Percentiles rank a stretch among this genome's conserved stretches.
Evolutionary conservation across 2,888 invertebrate genomes (phyloP).

Genomic region (Tholera decimalis): DNA sequence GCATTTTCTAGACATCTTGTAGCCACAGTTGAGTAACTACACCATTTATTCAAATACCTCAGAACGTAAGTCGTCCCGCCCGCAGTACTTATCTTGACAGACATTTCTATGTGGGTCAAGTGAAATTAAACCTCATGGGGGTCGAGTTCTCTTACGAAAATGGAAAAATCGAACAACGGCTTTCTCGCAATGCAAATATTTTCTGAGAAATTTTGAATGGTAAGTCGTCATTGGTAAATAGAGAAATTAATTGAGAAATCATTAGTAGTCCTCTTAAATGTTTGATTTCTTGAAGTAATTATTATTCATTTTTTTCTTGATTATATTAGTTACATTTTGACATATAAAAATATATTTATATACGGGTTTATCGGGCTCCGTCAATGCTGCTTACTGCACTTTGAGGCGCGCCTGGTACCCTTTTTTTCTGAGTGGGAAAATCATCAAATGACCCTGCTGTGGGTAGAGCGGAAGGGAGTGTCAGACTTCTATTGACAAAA

Average conservation of each 20-base stretch:
- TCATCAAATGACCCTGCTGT: too few relatives aligned
- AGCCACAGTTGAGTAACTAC: not conserved
- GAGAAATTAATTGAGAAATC: not conserved
- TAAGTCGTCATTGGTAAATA: not conserved
- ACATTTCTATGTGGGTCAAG: constrained; percentile 35
- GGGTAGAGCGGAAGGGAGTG: too few relatives aligned
- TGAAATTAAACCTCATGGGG: constrained; percentile 36
- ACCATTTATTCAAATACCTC: constrained; percentile 14
- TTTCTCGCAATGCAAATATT: not conserved
- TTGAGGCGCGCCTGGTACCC: too few relatives aligned
- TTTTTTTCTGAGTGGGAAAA: too few relatives aligned
- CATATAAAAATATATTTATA: too few relatives aligned
- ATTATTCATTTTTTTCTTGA: too few relatives aligned
- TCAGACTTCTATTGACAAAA: too few relatives aligned
- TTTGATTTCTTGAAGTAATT: too few relatives aligned
- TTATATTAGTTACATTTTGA: too few relatives aligned
- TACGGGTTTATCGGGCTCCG: too few relatives aligned
- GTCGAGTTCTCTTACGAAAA: constrained; percentile 1
- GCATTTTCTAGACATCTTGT: not conserved
- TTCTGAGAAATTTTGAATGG: not conserved
- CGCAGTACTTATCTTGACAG: constrained; percentile 24
- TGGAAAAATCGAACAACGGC: constrained; percentile 15
- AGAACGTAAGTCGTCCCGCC: not conserved
- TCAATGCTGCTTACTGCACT: too few relatives aligned
- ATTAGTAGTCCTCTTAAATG: too few relatives aligned